Evolutionary conservation across 2,888 invertebrate genomes (phyloP).

Genomic region (Eumacrocentrus americanus): DNA sequence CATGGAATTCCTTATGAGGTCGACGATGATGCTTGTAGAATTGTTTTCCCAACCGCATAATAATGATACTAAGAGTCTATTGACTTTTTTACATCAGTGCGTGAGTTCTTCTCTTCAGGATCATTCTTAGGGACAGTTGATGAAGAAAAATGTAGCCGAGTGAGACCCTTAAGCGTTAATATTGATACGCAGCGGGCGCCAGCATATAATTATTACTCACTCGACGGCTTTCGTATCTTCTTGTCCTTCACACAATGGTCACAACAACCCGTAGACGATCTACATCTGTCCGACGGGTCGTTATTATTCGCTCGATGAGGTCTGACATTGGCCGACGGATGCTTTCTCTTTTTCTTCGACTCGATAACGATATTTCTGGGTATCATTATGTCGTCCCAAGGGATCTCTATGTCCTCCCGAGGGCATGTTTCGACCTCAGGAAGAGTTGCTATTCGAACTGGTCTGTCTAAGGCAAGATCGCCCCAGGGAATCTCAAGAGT

Average conservation of each 20-base stretch:
- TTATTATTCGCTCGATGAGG: conserved; percentile 1
- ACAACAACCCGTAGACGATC: conserved; percentile 14
- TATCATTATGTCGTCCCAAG: conserved; percentile 51
- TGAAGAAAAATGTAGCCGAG: neutral
- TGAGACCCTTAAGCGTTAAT: too few relatives aligned
- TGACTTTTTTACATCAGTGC: too few relatives aligned
- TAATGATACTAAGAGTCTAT: too few relatives aligned
- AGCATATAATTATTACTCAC: conserved; percentile 2
- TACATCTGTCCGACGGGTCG: neutral
- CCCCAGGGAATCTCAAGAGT: conserved; percentile 49
- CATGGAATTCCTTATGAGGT: too few relatives aligned
- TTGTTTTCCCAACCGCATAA: too few relatives aligned
- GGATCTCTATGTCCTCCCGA: conserved; percentile 48
- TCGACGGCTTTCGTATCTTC: conserved; percentile 12
- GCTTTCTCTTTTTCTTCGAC: conserved; percentile 36
- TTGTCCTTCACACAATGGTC: conserved; percentile 5
- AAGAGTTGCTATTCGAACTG: conserved; percentile 38
- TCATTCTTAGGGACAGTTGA: too few relatives aligned
- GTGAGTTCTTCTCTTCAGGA: too few relatives aligned
- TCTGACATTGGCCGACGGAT: conserved; percentile 40
- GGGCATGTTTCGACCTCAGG: conserved; percentile 38
- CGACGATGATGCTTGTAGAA: too few relatives aligned
- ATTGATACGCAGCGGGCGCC: neutral
- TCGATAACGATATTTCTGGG: conserved; percentile 47
- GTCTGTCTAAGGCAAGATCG: conserved; percentile 41